phyloP scores from a whole-genome alignment of 2,113 vertebrate genomes.

The Odobenus rosmarus region DNA sequence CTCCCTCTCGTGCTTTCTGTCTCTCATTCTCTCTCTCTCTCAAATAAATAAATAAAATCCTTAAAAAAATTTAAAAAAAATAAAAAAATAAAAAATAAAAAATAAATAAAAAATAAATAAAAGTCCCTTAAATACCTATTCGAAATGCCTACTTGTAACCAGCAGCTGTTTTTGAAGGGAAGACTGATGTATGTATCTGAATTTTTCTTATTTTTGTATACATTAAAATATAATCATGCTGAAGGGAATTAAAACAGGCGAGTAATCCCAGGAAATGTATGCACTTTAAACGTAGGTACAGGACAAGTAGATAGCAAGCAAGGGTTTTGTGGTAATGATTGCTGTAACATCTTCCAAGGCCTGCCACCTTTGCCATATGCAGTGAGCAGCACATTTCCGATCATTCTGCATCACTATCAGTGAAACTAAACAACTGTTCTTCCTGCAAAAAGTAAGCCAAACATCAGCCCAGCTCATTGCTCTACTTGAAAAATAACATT shows the following conservation, averaged over 20 bases:
- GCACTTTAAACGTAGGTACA: background rate
- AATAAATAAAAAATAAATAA: background rate
- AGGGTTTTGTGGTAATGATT: background rate
- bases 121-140: background rate
- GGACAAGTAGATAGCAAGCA: background rate
- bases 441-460: background rate
- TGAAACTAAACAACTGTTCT: background rate
- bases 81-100: background rate
- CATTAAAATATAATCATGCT: background rate
- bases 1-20: no score
- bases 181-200: background rate
- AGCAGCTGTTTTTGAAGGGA: background rate
- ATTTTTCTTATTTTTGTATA: background rate
- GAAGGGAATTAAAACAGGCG: background rate
- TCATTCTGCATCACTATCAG: background rate
- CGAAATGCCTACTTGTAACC: background rate
- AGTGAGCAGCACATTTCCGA: background rate
- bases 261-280: background rate
- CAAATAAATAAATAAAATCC: no score
- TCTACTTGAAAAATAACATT: conserved; percentile 21
- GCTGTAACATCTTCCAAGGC: background rate
- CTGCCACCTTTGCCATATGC: background rate
- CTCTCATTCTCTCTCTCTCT: no score
- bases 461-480: background rate
- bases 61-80: no score